Base-by-base conservation (phyloP, 2,797 vertebrate species). In the Oreochromis grahami region DNA sequence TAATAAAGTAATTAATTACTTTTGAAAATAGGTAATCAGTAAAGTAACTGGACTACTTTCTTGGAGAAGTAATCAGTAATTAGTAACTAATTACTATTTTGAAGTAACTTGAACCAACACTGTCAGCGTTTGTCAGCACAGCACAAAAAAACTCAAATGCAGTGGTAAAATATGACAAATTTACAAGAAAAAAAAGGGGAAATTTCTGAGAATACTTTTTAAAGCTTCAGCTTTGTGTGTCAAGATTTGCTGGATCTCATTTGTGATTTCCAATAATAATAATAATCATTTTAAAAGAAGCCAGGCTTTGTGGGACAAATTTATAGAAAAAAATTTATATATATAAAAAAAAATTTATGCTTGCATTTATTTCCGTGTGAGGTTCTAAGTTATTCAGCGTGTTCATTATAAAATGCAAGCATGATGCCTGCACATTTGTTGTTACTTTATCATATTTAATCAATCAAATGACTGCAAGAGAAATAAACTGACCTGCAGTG, bases 301-400 rank as follows among this genome's bases (percentile, higher is more conserved):
- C 5, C n/a, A 41, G 7, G n/a, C 36, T 41, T 41, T 41, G 36
- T 65, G 36, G 36, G n/a, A 41, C 12, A 38, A 9, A 41, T 65
- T 14, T 65, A 41, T 41, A 65, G 3, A 5, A 7, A 41, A 1
- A 19, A 15, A 4, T 3, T 41, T 24, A 41, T 41, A 50, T 17
- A 3, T 3, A 0, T 0, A 0, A n/a, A 5, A 48, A 41, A 1
- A 11, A 3, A 8, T 43, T 68, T 13, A 6, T 14, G 5, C 21
- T 43, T 68, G 21, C 38, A 43, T 26, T 43, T 43, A 24, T 43
- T 68, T 68, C 8, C 43, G 63, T 68, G 13, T 15, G n/a, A 41
- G n/a, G 12, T 68, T 68, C 34, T 5, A 38, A 14, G 36, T 65
- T 65, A 63, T 13, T n/a, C 34, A 38, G 3, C 5, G 7, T 14